These are phyloP conservation scores for Thalassaphorura encarpata DNA, from an alignment of 1,140 invertebrate genomes.

Conservation along the genomic window DNA sequence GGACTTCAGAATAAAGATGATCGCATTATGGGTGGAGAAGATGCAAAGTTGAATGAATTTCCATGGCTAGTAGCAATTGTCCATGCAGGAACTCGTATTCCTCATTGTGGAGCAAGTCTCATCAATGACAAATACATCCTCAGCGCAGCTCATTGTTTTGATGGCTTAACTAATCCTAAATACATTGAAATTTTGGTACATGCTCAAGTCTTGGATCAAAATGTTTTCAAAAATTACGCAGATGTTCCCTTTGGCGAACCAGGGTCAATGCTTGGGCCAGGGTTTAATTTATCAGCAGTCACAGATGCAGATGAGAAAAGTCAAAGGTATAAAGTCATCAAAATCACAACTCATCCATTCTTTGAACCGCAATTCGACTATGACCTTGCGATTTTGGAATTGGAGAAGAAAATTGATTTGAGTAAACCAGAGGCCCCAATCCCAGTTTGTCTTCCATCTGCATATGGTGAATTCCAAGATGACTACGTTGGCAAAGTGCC, in stretches of 20 bases:
- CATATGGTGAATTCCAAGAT: not conserved
- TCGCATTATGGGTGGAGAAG: conserved; percentile 22
- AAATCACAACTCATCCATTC: conserved; percentile 30
- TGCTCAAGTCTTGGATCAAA: conserved; percentile 21
- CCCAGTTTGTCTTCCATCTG: conserved; percentile 19
- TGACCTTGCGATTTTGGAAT: conserved; percentile 15
- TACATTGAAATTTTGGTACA: conserved; percentile 24
- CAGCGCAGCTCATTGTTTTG: conserved; percentile 1
- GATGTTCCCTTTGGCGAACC: too few species aligned
- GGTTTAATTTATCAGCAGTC: too few species aligned
- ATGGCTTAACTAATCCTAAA: conserved; percentile 16
- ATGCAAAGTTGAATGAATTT: conserved; percentile 14
- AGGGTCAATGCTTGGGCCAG: too few species aligned
- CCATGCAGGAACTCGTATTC: conserved; percentile 7
- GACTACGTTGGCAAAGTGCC: not conserved
- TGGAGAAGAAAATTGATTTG: conserved; percentile 21
- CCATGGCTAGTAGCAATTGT: conserved; percentile 21
- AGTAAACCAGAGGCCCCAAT: not conserved
- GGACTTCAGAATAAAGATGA: conserved; percentile 11
- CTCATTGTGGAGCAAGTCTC: conserved; percentile 18
- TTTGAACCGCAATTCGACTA: conserved; percentile 27
- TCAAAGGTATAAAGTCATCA: too few species aligned
- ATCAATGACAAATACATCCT: too few species aligned
- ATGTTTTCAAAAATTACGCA: not conserved
- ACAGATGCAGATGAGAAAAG: too few species aligned